These are phyloP conservation scores for Coranthus polyacanthus DNA, from an alignment of 2,797 vertebrate species.

Conservation along the genomic window DNA sequence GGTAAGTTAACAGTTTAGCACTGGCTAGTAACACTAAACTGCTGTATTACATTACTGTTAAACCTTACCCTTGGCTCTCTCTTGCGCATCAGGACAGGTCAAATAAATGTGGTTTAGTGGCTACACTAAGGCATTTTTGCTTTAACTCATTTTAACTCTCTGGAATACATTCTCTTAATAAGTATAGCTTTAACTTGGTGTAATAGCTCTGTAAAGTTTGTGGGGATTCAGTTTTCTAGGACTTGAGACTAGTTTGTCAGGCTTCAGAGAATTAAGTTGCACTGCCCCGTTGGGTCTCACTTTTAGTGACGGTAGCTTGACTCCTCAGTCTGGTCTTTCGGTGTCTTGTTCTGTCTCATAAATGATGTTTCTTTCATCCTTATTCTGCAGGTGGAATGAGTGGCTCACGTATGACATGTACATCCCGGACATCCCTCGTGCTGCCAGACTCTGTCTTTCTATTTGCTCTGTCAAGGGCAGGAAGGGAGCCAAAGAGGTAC, in stretches of 20 bases:
- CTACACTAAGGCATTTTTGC: background rate
- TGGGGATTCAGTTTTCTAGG: slow-evolving; percentile 3
- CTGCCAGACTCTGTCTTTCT: slow-evolving; percentile 95
- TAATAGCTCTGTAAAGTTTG: background rate
- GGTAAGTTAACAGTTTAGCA: slow-evolving; percentile 49
- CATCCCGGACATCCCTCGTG: slow-evolving; percentile 95
- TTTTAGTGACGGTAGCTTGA: background rate
- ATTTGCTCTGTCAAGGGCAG: slow-evolving; percentile 98
- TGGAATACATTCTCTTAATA: background rate
- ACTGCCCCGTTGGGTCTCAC: background rate
- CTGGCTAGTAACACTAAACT: slow-evolving; percentile 60
- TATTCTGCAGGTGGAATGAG: slow-evolving; percentile 91
- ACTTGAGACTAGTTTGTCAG: background rate
- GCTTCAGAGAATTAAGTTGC: background rate
- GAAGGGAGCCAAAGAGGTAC: slow-evolving; percentile 97
- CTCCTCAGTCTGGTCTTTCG: background rate
- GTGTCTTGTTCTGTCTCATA: background rate
- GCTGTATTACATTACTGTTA: slow-evolving; percentile 47
- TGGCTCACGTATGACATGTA: slow-evolving; percentile 97
- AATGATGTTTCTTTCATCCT: background rate
- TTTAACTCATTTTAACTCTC: background rate
- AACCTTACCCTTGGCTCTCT: slow-evolving; percentile 22
- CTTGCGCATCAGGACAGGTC: slow-evolving; percentile 1
- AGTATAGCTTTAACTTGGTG: background rate
- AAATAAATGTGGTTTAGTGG: too few species aligned